phyloP scores from a whole-genome alignment of 2,113 vertebrate genomes.

The Alethe castanea region DNA sequence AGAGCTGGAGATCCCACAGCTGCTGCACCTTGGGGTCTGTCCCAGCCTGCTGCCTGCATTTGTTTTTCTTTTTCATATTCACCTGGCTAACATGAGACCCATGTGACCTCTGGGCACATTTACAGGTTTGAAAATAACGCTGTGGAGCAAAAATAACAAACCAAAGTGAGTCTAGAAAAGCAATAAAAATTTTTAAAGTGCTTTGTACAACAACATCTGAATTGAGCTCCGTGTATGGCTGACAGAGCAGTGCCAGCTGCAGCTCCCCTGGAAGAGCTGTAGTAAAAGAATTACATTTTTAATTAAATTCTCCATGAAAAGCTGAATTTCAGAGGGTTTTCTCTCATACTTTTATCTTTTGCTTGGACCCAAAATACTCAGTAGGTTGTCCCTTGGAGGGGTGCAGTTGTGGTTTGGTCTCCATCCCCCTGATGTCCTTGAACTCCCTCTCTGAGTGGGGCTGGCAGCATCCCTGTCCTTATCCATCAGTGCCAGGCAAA shows the following conservation, averaged over 20 bases:
- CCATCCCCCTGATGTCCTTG: background rate
- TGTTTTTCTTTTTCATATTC: background rate
- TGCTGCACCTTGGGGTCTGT: background rate
- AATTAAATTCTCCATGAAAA: background rate
- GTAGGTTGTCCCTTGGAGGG: background rate
- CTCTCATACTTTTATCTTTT: background rate
- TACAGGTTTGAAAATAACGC: background rate
- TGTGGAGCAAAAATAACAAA: background rate
- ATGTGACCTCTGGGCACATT: background rate
- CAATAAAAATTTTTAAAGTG: background rate
- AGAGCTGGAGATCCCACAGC: background rate
- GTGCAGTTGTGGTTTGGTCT: background rate
- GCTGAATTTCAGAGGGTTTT: background rate
- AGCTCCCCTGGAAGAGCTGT: background rate
- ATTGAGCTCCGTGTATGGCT: background rate
- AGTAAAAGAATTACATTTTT: background rate
- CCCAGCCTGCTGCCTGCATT: background rate
- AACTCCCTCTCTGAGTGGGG: background rate
- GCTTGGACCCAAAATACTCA: background rate
- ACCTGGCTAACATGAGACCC: background rate
- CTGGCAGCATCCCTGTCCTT: background rate
- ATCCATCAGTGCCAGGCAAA: background rate
- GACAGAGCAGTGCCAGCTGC: background rate
- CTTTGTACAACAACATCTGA: background rate
- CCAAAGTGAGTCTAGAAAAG: background rate